These are phyloP conservation scores for Otolemur crassicaudatus DNA, from an alignment of 2,797 vertebrate species.

Conservation along the genomic window DNA sequence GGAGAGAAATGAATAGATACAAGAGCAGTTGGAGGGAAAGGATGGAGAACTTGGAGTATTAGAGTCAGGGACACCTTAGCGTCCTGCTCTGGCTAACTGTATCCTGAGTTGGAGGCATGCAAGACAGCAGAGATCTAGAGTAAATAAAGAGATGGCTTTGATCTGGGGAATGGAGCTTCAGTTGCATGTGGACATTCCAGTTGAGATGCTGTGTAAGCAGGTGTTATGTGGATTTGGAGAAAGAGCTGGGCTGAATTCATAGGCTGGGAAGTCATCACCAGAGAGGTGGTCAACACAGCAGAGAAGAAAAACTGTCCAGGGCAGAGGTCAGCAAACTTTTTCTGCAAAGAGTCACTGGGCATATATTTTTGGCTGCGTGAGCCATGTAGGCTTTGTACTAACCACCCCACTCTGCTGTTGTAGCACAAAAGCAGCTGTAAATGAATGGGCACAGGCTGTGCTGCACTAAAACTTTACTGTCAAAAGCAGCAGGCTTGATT, in stretches of 20 bases:
- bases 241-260: background rate
- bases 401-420: background rate
- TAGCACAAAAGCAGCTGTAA: background rate
- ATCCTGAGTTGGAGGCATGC: background rate
- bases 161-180: background rate
- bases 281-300: background rate
- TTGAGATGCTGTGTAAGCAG: background rate
- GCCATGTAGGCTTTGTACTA: background rate
- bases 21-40: background rate
- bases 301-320: background rate
- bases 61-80: background rate
- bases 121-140: background rate
- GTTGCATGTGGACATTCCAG: background rate
- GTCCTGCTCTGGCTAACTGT: background rate
- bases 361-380: too few species aligned
- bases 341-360: rapidly evolving
- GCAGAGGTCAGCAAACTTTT: background rate
- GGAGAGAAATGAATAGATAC: background rate
- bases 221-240: background rate
- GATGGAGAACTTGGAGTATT: background rate
- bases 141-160: background rate
- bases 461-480: too few species aligned
- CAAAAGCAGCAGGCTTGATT: background rate
- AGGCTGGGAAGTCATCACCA: background rate
- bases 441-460: rapidly evolving